phyloP scores from a whole-genome alignment of 2,113 vertebrate species.

The Psettodes erumei region DNA sequence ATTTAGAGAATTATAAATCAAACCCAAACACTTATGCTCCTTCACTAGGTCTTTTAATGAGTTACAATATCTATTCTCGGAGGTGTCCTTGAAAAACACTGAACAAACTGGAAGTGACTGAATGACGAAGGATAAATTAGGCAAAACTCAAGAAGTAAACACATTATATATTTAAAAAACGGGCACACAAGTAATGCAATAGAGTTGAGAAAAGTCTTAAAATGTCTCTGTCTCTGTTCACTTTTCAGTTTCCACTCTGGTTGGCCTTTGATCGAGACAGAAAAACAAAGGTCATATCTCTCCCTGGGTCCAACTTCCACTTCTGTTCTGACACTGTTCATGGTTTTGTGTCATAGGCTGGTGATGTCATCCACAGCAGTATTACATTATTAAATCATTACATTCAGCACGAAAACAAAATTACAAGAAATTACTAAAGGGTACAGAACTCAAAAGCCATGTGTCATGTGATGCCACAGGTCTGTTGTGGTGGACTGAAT shows the following conservation, averaged over 20 bases:
- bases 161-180: no score
- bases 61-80: neutral
- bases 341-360: neutral
- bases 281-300: conserved; percentile 29
- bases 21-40: neutral
- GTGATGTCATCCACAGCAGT: neutral
- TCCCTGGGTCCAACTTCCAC: neutral
- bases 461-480: neutral
- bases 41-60: neutral
- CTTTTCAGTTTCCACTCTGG: conserved; percentile 1
- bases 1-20: neutral
- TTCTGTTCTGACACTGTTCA: neutral
- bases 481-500: conserved; percentile 9
- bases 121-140: neutral
- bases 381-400: no score
- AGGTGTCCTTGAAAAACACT: neutral
- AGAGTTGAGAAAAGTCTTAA: neutral
- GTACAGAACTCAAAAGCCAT: neutral
- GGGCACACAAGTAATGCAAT: no score
- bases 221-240: conserved; percentile 6
- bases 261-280: conserved; percentile 25
- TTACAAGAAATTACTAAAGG: neutral
- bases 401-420: neutral
- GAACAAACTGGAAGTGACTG: neutral
- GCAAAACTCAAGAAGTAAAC: neutral